Conservation (phyloP, 2,113 vertebrate species). For the Trichechus manatus region DNA sequence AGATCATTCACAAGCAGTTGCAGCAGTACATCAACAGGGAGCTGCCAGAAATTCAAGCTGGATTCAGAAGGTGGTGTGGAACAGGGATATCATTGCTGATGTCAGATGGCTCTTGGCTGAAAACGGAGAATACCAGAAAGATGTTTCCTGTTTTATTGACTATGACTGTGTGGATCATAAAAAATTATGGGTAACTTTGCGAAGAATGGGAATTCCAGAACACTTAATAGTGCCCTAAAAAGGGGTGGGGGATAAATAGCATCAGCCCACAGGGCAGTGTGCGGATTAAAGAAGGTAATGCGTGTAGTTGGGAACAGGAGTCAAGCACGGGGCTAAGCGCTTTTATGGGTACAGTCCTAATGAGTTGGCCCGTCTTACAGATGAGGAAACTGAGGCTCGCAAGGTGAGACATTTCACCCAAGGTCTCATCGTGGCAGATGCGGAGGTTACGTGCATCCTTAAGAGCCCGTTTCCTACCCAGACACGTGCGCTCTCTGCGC, state of each 20-base stretch:
- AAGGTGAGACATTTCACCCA: not conserved
- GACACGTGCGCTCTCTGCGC: too few relatives aligned
- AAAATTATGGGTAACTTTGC: too few relatives aligned
- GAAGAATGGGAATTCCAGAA: too few relatives aligned
- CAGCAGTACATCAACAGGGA: not conserved
- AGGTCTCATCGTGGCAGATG: accelerated
- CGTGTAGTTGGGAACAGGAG: not conserved
- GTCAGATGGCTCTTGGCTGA: too few relatives aligned
- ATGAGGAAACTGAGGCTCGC: not conserved
- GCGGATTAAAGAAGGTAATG: not conserved
- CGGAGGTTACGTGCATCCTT: accelerated
- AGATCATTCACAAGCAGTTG: not conserved
- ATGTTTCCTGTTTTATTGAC: not conserved
- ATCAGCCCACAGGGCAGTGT: not conserved
- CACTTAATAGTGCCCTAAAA: not conserved
- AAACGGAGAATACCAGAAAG: not conserved
- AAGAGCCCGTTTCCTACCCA: slow-evolving; percentile 32
- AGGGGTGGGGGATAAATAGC: not conserved
- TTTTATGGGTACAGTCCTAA: not conserved
- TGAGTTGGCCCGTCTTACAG: not conserved
- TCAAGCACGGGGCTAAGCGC: not conserved
- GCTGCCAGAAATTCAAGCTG: not conserved
- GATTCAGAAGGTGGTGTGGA: not conserved
- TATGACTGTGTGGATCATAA: too few relatives aligned
- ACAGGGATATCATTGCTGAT: not conserved